Evolutionary conservation across 2,113 vertebrate genomes (phyloP).

Genomic region (Eulemur rufifrons): DNA sequence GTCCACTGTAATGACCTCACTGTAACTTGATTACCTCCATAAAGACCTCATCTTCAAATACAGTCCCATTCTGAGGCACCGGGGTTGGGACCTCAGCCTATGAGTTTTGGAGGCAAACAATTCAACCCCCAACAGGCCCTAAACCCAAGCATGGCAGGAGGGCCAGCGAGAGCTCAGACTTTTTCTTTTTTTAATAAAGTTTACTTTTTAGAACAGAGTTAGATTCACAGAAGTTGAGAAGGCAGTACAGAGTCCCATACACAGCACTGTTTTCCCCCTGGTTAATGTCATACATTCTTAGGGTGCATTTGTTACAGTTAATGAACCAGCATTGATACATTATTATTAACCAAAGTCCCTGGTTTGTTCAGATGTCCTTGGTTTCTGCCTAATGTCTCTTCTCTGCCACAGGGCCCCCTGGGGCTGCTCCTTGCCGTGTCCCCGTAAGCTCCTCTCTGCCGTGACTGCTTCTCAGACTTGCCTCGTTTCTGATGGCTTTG

Average conservation of each 20-base stretch:
- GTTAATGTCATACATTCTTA: not conserved
- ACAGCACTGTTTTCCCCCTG: not conserved
- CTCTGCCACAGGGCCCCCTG: not conserved
- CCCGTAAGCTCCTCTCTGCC: not conserved
- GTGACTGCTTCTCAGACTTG: not conserved
- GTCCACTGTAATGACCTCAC: not conserved
- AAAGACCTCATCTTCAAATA: not conserved
- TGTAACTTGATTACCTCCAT: not conserved
- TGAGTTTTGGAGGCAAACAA: not conserved
- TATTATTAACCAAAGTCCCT: not conserved
- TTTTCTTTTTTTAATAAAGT: not conserved
- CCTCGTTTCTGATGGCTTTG: not conserved
- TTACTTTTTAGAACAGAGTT: not conserved
- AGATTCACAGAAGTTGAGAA: not conserved
- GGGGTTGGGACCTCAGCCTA: not conserved
- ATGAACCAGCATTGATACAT: too few species aligned
- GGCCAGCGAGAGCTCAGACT: not conserved
- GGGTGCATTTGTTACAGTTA: not conserved
- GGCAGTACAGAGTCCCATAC: not conserved
- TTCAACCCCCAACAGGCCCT: not conserved
- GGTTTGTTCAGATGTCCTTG: not conserved
- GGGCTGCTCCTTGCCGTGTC: not conserved
- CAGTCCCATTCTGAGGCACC: not conserved
- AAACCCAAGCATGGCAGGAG: not conserved
- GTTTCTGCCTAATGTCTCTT: not conserved